A percentile compares a stretch with the other conserved stretches of the same genome.
Conservation (phyloP, 2,113 vertebrate genomes). For the Lates calcarifer region DNA sequence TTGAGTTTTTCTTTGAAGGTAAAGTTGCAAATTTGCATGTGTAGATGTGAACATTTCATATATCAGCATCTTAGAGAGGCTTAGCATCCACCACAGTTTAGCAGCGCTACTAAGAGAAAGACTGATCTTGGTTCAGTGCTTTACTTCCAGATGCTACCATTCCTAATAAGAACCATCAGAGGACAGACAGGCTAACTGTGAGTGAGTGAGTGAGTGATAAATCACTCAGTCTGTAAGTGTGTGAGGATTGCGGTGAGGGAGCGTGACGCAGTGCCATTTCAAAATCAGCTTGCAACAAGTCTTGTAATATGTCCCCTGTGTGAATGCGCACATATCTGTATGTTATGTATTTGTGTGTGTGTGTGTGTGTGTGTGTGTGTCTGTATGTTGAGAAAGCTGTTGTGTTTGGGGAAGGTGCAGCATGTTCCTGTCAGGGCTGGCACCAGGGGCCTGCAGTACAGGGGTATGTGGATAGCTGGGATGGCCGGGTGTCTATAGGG, state of each 20-base stretch:
- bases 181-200: not conserved
- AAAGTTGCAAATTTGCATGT: no score
- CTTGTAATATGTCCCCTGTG: not conserved
- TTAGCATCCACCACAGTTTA: not conserved
- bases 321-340: not conserved
- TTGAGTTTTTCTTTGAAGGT: no score
- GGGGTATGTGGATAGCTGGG: constrained; percentile 31
- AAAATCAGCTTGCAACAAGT: constrained; percentile 22
- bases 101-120: no score
- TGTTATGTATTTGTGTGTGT: not conserved
- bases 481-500: constrained; percentile 64
- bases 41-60: no score
- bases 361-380: not conserved
- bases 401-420: not conserved
- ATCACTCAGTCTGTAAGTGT: not conserved
- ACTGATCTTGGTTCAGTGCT: not conserved
- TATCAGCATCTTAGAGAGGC: no score
- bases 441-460: constrained; percentile 18
- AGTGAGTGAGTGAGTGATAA: constrained; percentile 7
- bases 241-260: not conserved
- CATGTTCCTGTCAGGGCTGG: constrained; percentile 14
- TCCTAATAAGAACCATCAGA: not conserved
- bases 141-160: not conserved
- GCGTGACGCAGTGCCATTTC: constrained; percentile 22
- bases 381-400: not conserved